Evolutionary conservation across 2,113 vertebrate genomes (phyloP).

Genomic region (Anarhynchus alexandrinus): DNA sequence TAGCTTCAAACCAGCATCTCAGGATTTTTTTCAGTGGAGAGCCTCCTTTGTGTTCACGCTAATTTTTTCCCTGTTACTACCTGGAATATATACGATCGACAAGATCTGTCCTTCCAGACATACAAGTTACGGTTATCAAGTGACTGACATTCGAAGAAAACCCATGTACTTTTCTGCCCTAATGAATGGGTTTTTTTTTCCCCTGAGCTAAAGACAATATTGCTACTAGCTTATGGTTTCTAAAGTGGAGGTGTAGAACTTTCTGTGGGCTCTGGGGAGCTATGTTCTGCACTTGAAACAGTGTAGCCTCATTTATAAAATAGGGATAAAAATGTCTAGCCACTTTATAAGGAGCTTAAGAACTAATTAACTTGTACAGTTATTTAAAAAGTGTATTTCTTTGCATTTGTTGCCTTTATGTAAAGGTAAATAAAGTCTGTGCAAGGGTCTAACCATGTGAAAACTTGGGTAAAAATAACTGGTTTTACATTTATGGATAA

Average conservation of each 20-base stretch:
- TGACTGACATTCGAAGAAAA: not conserved
- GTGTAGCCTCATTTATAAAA: not conserved
- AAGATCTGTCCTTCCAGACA: not conserved
- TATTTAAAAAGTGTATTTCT: not conserved
- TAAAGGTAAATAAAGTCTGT: not conserved
- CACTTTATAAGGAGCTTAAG: not conserved
- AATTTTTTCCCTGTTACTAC: not conserved
- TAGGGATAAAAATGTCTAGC: slow-evolving; percentile 25
- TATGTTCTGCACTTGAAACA: not conserved
- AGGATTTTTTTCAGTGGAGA: not conserved
- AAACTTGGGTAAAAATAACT: not conserved
- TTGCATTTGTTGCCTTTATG: not conserved
- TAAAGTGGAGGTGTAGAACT: not conserved
- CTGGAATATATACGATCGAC: not conserved
- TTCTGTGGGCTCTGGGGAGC: not conserved
- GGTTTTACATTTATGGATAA: not conserved
- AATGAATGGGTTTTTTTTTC: not conserved
- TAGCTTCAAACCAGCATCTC: not conserved
- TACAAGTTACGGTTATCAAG: not conserved
- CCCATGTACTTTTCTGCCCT: not conserved
- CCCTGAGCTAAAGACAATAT: not conserved
- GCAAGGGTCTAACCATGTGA: not conserved
- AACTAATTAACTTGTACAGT: not conserved
- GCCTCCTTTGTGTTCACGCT: not conserved
- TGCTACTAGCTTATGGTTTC: not conserved